Evolutionary conservation across 2,113 vertebrate species (phyloP), one percentile per base, ranked within the genome.

Genomic region (Pelodiscus sinensis): DNA sequence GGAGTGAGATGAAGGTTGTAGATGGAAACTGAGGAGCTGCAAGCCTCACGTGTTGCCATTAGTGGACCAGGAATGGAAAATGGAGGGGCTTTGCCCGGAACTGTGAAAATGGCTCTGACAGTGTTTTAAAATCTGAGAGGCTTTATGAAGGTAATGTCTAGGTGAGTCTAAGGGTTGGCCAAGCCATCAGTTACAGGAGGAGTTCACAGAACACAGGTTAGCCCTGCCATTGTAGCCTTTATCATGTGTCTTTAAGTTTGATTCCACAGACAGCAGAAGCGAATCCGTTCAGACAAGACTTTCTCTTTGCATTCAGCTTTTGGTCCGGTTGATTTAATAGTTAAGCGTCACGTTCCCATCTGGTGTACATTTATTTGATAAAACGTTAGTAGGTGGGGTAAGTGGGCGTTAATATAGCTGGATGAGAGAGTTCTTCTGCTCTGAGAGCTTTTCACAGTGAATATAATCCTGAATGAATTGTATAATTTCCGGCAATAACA

Each of bases 381-480:
- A 51, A 79, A 88, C n/a, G 13, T 35, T 54, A 1, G 31, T 55
- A 87, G 84, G 60, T 79, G 73, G 55, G 11, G 3, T 50, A 50
- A 44, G 73, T 2, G 57, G 22, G 3, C 4, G 2, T 56, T 1
- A 0, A 0, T 8, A 29, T 57, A 50, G 52, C 5, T 22, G 11
- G 18, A 38, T 1, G 60, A 85, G 12, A 87, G 29, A 18, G 65
- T 86, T 31, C 81, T 83, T 79, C 16, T 1, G 1, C 21, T 58
- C 81, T 58, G 57, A 25, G 81, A 5, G 2, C 0, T 62, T 56
- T 71, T 51, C 1, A 0, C 5, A 21, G 84, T 51, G 62, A 50
- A 58, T 8, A 19, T 29, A 19, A 51, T 12, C 27, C 52, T 85
- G 38, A 58, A 3, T 19, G 15, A 58, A n/a, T 71, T 10, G 0